These are phyloP conservation scores for Atethmia centrago DNA, from an alignment of 2,888 invertebrate genomes.

Conservation along the genomic window DNA sequence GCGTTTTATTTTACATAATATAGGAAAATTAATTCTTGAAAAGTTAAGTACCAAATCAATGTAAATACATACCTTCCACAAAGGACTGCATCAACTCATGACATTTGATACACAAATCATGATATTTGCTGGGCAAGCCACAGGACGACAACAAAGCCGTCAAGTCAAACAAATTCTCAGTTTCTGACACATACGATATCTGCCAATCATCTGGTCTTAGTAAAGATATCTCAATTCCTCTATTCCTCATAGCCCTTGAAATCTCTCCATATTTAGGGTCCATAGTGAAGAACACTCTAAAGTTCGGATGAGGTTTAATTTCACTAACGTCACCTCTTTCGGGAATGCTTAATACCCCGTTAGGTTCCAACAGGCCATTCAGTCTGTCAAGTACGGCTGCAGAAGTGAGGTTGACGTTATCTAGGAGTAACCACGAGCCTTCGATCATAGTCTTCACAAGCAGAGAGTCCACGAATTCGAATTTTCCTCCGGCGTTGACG, in stretches of 20 bases:
- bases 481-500: conserved; percentile 96
- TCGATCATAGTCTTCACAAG: conserved; percentile 95
- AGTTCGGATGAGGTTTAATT: conserved; percentile 96
- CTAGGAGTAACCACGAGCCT: conserved; percentile 96
- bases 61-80: conserved; percentile 82
- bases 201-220: conserved; percentile 80
- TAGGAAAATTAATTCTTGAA: too few species aligned
- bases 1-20: too few species aligned
- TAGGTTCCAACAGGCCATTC: conserved; percentile 98
- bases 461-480: conserved; percentile 97
- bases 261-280: conserved; percentile 98
- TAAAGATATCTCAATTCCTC: conserved; percentile 96
- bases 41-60: not conserved
- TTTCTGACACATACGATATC: conserved; percentile 76
- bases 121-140: conserved; percentile 82
- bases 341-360: conserved; percentile 96
- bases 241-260: conserved; percentile 99
- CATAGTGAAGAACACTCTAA: conserved; percentile 98
- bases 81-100: conserved; percentile 85
- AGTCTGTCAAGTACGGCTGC: conserved; percentile 99
- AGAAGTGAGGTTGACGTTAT: conserved; percentile 98
- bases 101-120: conserved; percentile 79
- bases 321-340: conserved; percentile 96
- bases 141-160: conserved; percentile 83
- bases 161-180: conserved; percentile 83